Base-by-base conservation (phyloP, 2,888 invertebrate species). In the Nebria salina region DNA sequence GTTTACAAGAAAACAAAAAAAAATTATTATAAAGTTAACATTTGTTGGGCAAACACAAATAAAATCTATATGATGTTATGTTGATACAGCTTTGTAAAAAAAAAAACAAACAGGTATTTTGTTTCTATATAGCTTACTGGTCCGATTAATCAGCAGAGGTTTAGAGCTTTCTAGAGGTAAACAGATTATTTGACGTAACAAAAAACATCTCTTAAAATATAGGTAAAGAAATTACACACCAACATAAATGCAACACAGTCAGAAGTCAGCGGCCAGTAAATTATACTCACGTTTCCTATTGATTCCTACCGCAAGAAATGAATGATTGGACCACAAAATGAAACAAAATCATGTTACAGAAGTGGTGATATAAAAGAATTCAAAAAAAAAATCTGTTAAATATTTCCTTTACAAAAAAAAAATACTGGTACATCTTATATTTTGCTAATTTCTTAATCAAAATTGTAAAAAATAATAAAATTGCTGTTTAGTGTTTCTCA, bases 251-350 rank as follows among this genome's bases (percentile, higher is more conserved):
- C 76, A 82, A 77, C 73, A 78, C 78, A 77, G 72, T 77, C 73
- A 82, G 73, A 65, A 82, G 41, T 83, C 82, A 83, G 81, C 76
- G 70, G 82, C 83, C 82, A 83, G 83, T 73, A 82, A 82, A 82
- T 34, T 84, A 85, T 91, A 91, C 91, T 91, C 90, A 91, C 91
- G 90, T 91, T 91, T 91, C 86, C 89, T 90, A 89, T 89, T 89
- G 88, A 90, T 89, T 90, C 91, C 91, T 90, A 90, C 87, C 87
- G 86, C 87, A 87, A 87, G 87, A 87, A 87, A 84, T 85, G 84
- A 80, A 84, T 85, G 84, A 85, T 84, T 85, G 84, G 82, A 83
- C 81, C 81, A 80, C 80, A 73, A 81, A 81, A 81, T 81, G 81
- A 81, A 81, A 81, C 68, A 81, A 82, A 77, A 81, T 64, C 72